Conservation (phyloP, 2,888 invertebrate genomes). For the Pediacus dermestoides region DNA sequence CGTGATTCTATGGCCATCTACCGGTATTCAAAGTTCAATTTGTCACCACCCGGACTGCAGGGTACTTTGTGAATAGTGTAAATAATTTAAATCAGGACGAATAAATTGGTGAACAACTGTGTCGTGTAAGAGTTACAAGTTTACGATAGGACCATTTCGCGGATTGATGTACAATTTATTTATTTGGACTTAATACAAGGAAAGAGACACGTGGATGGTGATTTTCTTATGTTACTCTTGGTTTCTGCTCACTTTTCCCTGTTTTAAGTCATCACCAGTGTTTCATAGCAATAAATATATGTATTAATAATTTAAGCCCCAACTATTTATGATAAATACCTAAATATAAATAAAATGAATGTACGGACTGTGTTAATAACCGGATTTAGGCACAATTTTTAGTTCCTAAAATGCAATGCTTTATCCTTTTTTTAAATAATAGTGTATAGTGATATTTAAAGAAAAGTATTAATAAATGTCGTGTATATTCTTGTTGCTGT, state of each 20-base stretch:
- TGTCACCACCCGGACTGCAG: constrained; percentile 37
- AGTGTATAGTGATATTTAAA: constrained; percentile 35
- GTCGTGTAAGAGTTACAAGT: too few relatives aligned
- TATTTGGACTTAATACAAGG: too few relatives aligned
- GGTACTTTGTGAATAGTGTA: constrained; percentile 43
- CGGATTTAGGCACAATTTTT: constrained; percentile 23
- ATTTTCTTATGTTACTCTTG: too few relatives aligned
- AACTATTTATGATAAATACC: constrained; percentile 24
- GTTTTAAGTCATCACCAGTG: constrained; percentile 1
- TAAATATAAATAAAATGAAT: constrained; percentile 16
- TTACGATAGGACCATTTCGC: too few relatives aligned
- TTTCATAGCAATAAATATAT: constrained; percentile 32
- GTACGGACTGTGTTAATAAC: constrained; percentile 21
- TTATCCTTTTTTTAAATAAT: constrained; percentile 19
- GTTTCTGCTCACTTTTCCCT: too few relatives aligned
- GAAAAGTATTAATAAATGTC: constrained; percentile 40
- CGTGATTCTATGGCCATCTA: constrained; percentile 13
- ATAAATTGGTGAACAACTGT: constrained; percentile 3
- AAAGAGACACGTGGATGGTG: too few relatives aligned
- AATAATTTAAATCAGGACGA: constrained; percentile 16
- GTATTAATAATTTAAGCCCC: constrained; percentile 24
- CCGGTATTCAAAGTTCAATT: constrained; percentile 13
- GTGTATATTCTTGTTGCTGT: constrained; percentile 51
- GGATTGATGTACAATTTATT: too few relatives aligned
- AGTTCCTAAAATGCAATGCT: constrained; percentile 30